phyloP scores from a whole-genome alignment of 2,797 vertebrate genomes.

The Antennarius maculatus region DNA sequence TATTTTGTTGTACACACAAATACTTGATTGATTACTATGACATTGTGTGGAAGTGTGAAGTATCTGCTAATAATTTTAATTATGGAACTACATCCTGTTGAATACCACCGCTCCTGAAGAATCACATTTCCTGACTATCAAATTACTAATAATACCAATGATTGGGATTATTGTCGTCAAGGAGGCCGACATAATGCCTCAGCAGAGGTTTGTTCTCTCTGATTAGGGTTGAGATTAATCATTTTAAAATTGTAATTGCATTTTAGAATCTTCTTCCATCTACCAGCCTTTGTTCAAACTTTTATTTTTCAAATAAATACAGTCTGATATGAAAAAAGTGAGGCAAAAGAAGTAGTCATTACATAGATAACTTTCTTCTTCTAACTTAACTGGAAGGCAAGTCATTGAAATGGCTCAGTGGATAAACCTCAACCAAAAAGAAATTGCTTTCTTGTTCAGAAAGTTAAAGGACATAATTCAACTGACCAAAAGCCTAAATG shows the following conservation, averaged over 20 bases:
- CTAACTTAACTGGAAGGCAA: constrained; percentile 44
- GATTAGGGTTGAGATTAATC: too few relatives aligned
- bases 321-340: constrained; percentile 20
- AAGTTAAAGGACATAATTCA: constrained; percentile 66
- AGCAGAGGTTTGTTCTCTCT: too few relatives aligned
- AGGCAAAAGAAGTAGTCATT: constrained; percentile 27
- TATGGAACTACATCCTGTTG: too few relatives aligned
- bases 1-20: too few relatives aligned
- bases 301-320: constrained; percentile 18
- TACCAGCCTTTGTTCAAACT: neutral
- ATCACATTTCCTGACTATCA: too few relatives aligned
- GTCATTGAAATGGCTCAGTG: constrained; percentile 45
- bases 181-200: too few relatives aligned
- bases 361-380: constrained; percentile 34
- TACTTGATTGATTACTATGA: too few relatives aligned
- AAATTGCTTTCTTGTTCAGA: constrained; percentile 64
- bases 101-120: too few relatives aligned
- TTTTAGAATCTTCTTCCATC: neutral
- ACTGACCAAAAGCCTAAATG: constrained; percentile 60
- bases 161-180: too few relatives aligned
- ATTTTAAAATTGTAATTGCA: neutral
- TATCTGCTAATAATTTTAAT: too few relatives aligned
- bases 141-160: too few relatives aligned
- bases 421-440: constrained; percentile 50
- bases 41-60: too few relatives aligned